Conservation (phyloP, 2,888 invertebrate species). For the Cremastinae sp. region DNA sequence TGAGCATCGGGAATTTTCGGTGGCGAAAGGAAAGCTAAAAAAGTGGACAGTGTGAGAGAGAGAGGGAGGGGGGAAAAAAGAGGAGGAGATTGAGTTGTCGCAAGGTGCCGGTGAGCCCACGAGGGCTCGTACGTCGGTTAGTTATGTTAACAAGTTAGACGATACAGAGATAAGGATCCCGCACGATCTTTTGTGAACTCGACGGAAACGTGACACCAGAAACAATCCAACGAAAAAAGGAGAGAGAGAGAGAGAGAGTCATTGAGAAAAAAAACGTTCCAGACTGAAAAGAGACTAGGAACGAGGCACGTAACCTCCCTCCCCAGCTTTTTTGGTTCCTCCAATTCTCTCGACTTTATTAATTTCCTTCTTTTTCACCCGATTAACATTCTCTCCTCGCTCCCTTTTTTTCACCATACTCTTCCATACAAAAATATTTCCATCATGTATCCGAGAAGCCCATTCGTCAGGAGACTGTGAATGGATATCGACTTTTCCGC, state of each 20-base stretch:
- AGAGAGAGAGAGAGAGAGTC: slow-evolving; percentile 13
- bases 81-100: slow-evolving; percentile 71
- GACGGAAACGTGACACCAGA: slow-evolving; percentile 78
- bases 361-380: slow-evolving; percentile 20
- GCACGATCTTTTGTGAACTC: slow-evolving; percentile 77
- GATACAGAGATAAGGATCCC: slow-evolving; percentile 78
- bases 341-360: slow-evolving; percentile 30
- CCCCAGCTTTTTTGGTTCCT: slow-evolving; percentile 52
- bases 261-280: slow-evolving; percentile 49
- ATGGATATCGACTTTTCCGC: slow-evolving; percentile 41
- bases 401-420: slow-evolving; percentile 48
- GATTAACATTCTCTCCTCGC: slow-evolving; percentile 49
- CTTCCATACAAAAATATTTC: slow-evolving; percentile 21
- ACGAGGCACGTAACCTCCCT: slow-evolving; percentile 44
- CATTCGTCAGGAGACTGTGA: slow-evolving; percentile 43
- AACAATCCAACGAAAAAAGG: slow-evolving; percentile 66
- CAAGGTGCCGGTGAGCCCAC: slow-evolving; percentile 69
- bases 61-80: slow-evolving; percentile 43
- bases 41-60: slow-evolving; percentile 29
- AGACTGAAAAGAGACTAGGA: slow-evolving; percentile 69
- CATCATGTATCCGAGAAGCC: slow-evolving; percentile 17
- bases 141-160: slow-evolving; percentile 80
- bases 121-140: slow-evolving; percentile 72
- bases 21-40: slow-evolving; percentile 50
- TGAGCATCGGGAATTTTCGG: slow-evolving; percentile 38